Base-by-base conservation (phyloP, 2,888 invertebrate genomes). In the Catocala fraxini region DNA sequence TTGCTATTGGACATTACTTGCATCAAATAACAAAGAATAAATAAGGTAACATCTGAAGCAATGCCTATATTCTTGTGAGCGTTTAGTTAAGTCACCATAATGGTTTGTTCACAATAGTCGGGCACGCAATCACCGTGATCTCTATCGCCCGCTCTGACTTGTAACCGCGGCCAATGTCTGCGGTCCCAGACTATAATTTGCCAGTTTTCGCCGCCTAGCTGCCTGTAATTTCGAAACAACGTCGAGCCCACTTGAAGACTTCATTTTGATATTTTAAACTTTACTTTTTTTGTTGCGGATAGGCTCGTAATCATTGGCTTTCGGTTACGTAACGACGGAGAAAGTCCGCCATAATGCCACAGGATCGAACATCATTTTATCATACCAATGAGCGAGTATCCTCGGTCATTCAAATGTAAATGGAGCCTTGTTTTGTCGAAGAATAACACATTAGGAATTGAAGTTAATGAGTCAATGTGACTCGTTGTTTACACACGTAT, bases 181-280 rank as follows among this genome's bases (percentile, higher is more conserved):
- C 82, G 87, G 86, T 88, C 78, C 68, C 78, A 78, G 83, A 89
- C 91, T 92, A 88, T 92, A 93, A 93, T 93, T 93, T 92, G 86
- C 90, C 90, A 88, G 87, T 89, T 90, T 89, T 89, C 88, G 86
- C 91, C 89, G 89, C 88, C 90, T 91, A 90, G 89, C 87, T 88
- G 88, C 85, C 88, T 85, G 87, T 88, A 90, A 92, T 93, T 91
- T 93, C 80, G 82, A 86, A 88, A 87, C 85, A 87, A 89, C 84
- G 80, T 84, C 78, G 73, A 79, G 75, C 79, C 79, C 78, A 76
- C 83, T 87, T 89, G 86, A 92, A 87, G 88, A 85, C 90, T 89
- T 89, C 83, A 90, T 90, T 89, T 85, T 82, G 80, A 82, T 81
- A 76, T 82, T 84, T 81, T 84, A 82, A 85, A 82, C 77, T 81